Evolutionary conservation across 2,888 invertebrate genomes (phyloP).

Genomic region (Caenorhabditis sp.): DNA sequence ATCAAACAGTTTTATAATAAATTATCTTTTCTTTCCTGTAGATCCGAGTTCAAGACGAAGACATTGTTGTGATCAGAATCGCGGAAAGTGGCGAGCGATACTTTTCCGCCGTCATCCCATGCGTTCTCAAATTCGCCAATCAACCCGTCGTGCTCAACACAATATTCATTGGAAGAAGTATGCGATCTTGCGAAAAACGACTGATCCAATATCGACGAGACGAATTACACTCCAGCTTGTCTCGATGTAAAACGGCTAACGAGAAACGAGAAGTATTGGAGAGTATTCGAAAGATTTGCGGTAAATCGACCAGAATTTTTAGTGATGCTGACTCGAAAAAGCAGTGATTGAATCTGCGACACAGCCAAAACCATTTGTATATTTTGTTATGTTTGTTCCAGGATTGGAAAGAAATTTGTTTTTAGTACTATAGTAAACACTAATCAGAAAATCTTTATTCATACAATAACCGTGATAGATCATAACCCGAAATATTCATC

Average conservation of each 20-base stretch:
- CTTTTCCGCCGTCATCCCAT: constrained; percentile 37
- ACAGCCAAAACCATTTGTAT: not conserved
- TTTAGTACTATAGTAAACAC: too few relatives aligned
- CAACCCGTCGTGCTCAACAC: constrained; percentile 40
- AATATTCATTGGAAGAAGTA: constrained; percentile 49
- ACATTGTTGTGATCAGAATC: constrained; percentile 33
- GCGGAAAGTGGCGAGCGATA: constrained; percentile 34
- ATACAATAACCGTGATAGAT: too few relatives aligned
- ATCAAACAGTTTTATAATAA: not conserved
- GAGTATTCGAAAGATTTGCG: constrained; percentile 24
- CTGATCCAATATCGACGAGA: constrained; percentile 38
- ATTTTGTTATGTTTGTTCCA: too few relatives aligned
- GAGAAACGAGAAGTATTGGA: not conserved
- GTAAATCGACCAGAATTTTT: constrained; percentile 30
- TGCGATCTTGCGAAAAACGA: constrained; percentile 51
- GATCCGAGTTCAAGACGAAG: constrained; percentile 44
- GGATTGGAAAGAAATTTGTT: too few relatives aligned
- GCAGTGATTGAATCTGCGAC: not conserved
- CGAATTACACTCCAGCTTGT: constrained; percentile 32
- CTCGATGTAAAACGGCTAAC: constrained; percentile 12
- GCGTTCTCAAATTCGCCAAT: constrained; percentile 31
- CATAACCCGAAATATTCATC: too few relatives aligned
- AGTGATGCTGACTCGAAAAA: constrained; percentile 2
- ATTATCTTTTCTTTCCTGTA: constrained; percentile 6
- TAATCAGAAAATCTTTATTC: too few relatives aligned